Base-by-base conservation (phyloP, 2,888 invertebrate genomes). In the Plagiodera versicolora region DNA sequence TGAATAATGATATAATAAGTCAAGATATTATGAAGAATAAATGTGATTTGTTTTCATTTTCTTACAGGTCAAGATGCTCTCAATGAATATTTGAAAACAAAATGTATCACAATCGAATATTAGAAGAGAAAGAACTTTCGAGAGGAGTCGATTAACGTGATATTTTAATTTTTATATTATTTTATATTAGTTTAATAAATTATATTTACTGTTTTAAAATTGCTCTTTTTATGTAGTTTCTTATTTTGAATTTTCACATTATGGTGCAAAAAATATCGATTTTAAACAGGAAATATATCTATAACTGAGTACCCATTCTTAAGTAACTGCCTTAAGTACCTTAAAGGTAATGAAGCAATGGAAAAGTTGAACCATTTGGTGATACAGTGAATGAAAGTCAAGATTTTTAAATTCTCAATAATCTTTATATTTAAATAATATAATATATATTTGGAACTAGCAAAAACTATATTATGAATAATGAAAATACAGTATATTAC, bases 51-150 rank as follows among this genome's bases (percentile, higher is more conserved):
- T n/a, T n/a, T n/a, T n/a, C n/a, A n/a, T 67, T 64, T 70, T 73
- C 72, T 82, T 81, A 18, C 82, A 90, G 95, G 96, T 61, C 89
- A 93, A 81, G 97, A 97, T 50, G 89, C 95, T 0, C 83, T 98
- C 39, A 94, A 95, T 77, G 97, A 98, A 81, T 98, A 98, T 79
- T 84, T 98, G 64, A 94, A 93, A 79, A 96, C 94, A 0, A 98
- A 98, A 82, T 92, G 94, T 70, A 87, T 98, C 35, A 98, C 97
- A 9, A 87, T 98, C 70, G 98, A 98, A 83, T 98, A 95, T 82
- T 93, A 80, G 59, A 18, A 52, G 18, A 17, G 1, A 5, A 11
- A 24, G 9, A 16, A 4, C 39, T 3, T 10, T n/a, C 8, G 3
- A 39, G 11, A 39, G 14, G 11, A 32, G 28, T 6, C 8, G 8